A percentile compares a stretch with the other conserved stretches of the same genome.
Evolutionary conservation across 2,888 invertebrate species (phyloP).

Genomic region (Andrena bicolor): DNA sequence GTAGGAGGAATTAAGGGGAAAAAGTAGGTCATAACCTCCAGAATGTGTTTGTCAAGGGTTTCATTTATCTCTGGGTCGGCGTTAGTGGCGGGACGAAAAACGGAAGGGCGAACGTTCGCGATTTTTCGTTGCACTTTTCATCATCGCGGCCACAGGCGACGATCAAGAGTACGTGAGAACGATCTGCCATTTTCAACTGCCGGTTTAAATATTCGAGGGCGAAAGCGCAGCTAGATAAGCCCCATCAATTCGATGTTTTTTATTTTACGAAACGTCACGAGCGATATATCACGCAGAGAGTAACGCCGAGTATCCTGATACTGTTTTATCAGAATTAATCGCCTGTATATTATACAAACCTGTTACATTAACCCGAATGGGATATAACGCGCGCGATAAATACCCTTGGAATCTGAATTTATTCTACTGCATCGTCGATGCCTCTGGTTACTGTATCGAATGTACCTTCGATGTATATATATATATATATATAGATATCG

Average conservation of each 20-base stretch:
- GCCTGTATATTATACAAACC: slow-evolving; percentile 35
- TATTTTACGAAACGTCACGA: not conserved
- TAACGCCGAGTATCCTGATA: slow-evolving; percentile 1
- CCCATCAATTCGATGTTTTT: slow-evolving; percentile 7
- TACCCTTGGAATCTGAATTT: slow-evolving; percentile 37
- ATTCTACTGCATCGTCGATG: slow-evolving; percentile 36
- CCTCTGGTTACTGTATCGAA: slow-evolving; percentile 17
- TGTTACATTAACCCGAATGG: slow-evolving; percentile 47
- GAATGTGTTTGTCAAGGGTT: slow-evolving; percentile 41
- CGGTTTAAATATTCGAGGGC: slow-evolving; percentile 7
- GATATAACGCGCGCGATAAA: slow-evolving; percentile 33
- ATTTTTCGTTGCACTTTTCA: slow-evolving; percentile 8
- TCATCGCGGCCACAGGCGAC: not conserved
- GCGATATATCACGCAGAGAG: not conserved
- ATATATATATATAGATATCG: not conserved
- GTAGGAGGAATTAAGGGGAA: slow-evolving; percentile 15
- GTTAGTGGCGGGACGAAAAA: slow-evolving; percentile 4
- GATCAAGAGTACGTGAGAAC: not conserved
- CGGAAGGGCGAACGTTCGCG: not conserved
- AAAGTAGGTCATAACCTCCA: slow-evolving; percentile 34
- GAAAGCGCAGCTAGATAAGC: not conserved
- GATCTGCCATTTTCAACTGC: not conserved
- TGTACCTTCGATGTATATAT: not conserved
- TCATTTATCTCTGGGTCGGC: slow-evolving; percentile 23
- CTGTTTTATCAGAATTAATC: slow-evolving; percentile 53